These are phyloP conservation scores for Dione juno DNA, from an alignment of 2,888 invertebrate species.

Conservation along the genomic window DNA sequence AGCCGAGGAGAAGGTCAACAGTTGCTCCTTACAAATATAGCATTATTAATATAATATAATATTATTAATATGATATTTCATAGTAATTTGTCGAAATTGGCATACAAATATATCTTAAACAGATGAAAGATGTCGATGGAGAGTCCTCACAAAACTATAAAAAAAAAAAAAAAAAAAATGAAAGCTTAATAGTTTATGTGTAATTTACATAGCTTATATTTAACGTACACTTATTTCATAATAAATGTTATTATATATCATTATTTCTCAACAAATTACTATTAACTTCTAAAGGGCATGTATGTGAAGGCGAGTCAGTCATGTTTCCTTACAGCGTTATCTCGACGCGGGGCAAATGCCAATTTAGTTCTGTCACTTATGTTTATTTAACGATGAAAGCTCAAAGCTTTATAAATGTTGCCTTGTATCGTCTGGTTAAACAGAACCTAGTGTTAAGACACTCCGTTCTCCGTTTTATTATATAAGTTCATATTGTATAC, in stretches of 20 bases:
- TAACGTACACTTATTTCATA: too few species aligned
- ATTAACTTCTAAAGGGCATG: background rate
- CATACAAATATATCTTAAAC: too few species aligned
- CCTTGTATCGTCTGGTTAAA: background rate
- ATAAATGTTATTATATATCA: too few species aligned
- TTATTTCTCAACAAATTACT: background rate
- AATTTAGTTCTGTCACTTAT: conserved; percentile 14
- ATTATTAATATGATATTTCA: background rate
- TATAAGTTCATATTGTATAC: too few species aligned
- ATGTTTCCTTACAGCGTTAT: conserved; percentile 27
- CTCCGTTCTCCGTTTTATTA: background rate
- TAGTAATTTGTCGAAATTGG: background rate
- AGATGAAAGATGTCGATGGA: too few species aligned
- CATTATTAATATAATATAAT: too few species aligned
- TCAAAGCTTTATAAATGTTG: background rate
- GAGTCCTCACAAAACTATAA: too few species aligned
- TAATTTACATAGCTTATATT: too few species aligned
- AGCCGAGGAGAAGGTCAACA: too few species aligned
- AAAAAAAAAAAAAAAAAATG: too few species aligned
- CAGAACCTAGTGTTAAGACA: background rate
- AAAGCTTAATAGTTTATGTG: too few species aligned
- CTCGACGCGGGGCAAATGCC: conserved; percentile 14
- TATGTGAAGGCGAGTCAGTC: conserved; percentile 28
- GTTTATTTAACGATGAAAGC: background rate
- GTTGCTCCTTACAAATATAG: too few species aligned